Conservation (phyloP, 2,113 vertebrate genomes). For the Acrocephalus arundinaceus region DNA sequence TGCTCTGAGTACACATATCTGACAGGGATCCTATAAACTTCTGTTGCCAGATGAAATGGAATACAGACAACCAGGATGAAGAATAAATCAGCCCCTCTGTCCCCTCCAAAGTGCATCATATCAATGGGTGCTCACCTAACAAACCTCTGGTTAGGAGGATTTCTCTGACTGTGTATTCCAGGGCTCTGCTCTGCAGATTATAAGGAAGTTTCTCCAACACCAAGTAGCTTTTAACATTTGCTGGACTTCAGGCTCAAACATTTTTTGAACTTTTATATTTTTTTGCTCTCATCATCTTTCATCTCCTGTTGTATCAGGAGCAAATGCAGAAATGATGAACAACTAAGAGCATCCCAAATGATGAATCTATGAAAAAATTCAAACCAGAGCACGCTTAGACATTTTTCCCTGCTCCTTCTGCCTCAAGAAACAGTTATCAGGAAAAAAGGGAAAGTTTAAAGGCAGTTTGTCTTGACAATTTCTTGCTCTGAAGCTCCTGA, state of each 20-base stretch:
- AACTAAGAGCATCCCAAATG: background rate
- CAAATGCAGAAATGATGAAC: background rate
- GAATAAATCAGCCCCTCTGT: background rate
- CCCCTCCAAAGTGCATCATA: background rate
- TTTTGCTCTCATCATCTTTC: background rate
- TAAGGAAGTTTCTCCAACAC: background rate
- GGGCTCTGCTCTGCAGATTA: background rate
- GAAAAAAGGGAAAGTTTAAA: background rate
- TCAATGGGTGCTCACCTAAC: background rate
- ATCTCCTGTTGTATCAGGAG: background rate
- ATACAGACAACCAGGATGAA: background rate
- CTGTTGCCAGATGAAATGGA: background rate
- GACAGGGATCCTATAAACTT: background rate
- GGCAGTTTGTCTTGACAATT: constrained; percentile 14
- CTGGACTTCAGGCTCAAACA: background rate
- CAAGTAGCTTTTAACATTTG: background rate
- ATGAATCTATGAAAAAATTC: background rate
- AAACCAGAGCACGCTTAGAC: background rate
- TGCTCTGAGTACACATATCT: background rate
- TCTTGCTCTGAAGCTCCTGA: constrained; percentile 6
- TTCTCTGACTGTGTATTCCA: background rate
- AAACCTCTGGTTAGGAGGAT: background rate
- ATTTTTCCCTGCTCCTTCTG: background rate
- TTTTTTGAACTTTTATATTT: background rate
- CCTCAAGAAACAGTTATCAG: background rate